A percentile compares a stretch with the other conserved stretches of the same genome.
Evolutionary conservation across 2,113 vertebrate genomes (phyloP).

Genomic region (Phainopepla nitens): DNA sequence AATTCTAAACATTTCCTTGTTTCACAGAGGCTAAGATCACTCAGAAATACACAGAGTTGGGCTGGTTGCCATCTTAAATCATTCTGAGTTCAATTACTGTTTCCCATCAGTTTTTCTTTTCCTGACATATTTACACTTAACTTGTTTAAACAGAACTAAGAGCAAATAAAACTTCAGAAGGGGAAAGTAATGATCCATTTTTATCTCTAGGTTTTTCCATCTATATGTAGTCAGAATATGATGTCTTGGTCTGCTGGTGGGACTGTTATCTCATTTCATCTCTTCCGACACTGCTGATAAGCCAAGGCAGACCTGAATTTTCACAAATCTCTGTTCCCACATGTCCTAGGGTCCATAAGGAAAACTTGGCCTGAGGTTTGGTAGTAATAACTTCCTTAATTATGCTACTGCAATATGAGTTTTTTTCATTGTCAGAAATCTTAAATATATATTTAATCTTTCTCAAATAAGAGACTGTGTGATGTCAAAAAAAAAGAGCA

Average conservation of each 20-base stretch:
- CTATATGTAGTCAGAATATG: neutral
- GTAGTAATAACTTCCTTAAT: neutral
- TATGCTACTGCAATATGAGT: neutral
- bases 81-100: neutral
- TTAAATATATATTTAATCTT: neutral
- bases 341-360: neutral
- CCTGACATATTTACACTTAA: neutral
- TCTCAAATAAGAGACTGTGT: neutral
- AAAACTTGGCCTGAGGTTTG: neutral
- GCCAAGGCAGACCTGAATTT: neutral
- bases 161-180: neutral
- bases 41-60: neutral
- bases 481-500: neutral
- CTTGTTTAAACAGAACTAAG: neutral
- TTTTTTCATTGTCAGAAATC: neutral
- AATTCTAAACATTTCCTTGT: constrained; percentile 9
- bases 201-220: neutral
- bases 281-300: neutral
- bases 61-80: constrained; percentile 30
- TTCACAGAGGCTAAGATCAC: neutral
- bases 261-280: neutral
- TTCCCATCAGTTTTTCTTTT: neutral
- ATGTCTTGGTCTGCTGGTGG: neutral
- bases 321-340: neutral
- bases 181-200: neutral